These are phyloP conservation scores for Drosophila grimshawi DNA, from an alignment of 1,140 invertebrate species.

Conservation along the genomic window DNA sequence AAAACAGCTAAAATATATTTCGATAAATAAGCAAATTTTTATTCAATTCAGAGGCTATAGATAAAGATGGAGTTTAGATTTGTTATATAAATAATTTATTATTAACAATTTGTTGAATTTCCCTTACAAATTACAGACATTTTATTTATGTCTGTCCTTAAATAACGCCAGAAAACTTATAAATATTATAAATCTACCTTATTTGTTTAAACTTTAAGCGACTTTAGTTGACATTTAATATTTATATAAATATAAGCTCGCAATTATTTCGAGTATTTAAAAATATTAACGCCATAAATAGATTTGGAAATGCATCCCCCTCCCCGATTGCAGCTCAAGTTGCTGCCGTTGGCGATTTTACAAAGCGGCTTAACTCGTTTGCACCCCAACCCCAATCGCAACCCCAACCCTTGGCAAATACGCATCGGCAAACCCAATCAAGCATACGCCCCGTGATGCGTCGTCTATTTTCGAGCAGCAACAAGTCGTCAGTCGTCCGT, in stretches of 20 bases:
- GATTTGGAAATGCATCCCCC: constrained; percentile 25
- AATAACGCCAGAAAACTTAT: too few relatives aligned
- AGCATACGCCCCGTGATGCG: constrained; percentile 61
- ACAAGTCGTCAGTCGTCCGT: constrained; percentile 51
- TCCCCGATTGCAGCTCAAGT: background rate
- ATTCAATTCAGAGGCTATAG: too few relatives aligned
- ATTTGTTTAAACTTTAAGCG: too few relatives aligned
- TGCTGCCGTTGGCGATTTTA: background rate
- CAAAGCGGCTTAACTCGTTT: constrained; percentile 7
- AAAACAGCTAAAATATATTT: too few relatives aligned
- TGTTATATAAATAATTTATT: too few relatives aligned
- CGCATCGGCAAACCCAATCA: constrained; percentile 31
- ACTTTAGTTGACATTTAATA: too few relatives aligned
- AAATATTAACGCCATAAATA: constrained; percentile 11
- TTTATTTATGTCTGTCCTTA: too few relatives aligned
- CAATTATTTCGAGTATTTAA: background rate
- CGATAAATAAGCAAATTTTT: too few relatives aligned
- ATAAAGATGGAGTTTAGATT: too few relatives aligned
- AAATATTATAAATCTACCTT: too few relatives aligned
- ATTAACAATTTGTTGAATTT: background rate
- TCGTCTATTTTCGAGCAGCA: constrained; percentile 56
- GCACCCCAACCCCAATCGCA: background rate
- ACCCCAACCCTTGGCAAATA: background rate
- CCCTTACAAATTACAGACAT: background rate
- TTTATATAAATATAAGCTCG: background rate